These are phyloP conservation scores for Euwallacea similis DNA, from an alignment of 1,140 invertebrate genomes.

Conservation along the genomic window DNA sequence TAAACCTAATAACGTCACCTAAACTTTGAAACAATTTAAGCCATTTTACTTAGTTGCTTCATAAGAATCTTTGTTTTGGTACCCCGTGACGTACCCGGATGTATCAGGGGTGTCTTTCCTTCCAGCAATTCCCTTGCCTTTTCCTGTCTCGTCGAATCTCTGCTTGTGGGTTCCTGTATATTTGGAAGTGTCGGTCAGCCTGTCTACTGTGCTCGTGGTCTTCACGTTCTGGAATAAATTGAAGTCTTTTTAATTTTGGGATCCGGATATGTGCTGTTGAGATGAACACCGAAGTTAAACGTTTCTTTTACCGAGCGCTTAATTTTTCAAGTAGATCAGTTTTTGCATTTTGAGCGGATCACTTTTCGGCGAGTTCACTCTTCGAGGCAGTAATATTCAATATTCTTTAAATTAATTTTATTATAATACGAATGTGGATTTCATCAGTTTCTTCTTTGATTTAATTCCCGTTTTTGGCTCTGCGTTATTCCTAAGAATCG, in stretches of 20 bases:
- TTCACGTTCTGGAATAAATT: constrained; percentile 39
- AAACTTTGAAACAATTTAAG: too few species aligned
- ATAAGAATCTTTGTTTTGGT: constrained; percentile 75
- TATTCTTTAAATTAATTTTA: too few species aligned
- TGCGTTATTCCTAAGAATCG: not conserved
- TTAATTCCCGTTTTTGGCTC: too few species aligned
- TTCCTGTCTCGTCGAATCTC: constrained; percentile 82
- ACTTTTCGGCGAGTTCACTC: too few species aligned
- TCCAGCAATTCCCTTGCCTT: constrained; percentile 86
- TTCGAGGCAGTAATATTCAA: too few species aligned
- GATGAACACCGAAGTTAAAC: too few species aligned
- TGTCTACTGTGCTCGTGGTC: constrained; percentile 75
- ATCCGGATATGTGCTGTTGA: too few species aligned
- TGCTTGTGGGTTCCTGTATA: constrained; percentile 91
- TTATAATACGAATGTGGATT: too few species aligned
- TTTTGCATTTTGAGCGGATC: too few species aligned
- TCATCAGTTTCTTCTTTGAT: too few species aligned
- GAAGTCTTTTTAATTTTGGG: not conserved
- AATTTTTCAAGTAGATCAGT: not conserved
- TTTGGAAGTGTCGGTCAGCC: constrained; percentile 86
- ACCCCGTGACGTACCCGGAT: constrained; percentile 87
- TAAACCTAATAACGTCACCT: too few species aligned
- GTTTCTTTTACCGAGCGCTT: too few species aligned
- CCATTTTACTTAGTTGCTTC: constrained; percentile 37
- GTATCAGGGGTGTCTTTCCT: constrained; percentile 75